phyloP scores from a whole-genome alignment of 1,140 invertebrate genomes.

The Orchesella cincta region DNA sequence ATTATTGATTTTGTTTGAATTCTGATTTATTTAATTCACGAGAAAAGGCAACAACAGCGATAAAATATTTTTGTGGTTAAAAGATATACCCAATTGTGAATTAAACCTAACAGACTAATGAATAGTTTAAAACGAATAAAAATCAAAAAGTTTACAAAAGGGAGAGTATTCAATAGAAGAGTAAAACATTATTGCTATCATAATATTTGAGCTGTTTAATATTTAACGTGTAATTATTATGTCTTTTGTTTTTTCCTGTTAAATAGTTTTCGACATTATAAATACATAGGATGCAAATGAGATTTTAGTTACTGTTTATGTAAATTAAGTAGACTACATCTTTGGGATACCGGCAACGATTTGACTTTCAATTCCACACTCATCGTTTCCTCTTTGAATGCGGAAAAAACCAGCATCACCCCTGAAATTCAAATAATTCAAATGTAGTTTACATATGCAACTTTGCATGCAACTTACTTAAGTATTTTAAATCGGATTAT shows the following conservation, averaged over 20 bases:
- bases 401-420: conserved; percentile 81
- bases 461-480: neutral
- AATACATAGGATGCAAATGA: no score
- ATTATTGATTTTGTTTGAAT: neutral
- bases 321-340: conserved; percentile 27
- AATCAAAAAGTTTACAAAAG: no score
- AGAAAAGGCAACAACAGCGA: neutral
- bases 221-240: no score
- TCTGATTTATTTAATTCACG: neutral
- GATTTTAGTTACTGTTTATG: neutral
- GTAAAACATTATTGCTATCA: no score
- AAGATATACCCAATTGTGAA: neutral
- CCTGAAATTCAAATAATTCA: conserved; percentile 27
- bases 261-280: no score
- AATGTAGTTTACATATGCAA: neutral
- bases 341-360: conserved; percentile 75
- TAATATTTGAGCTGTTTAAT: no score
- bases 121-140: no score
- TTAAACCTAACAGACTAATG: no score
- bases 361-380: conserved; percentile 82
- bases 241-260: no score
- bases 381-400: conserved; percentile 80
- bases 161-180: no score
- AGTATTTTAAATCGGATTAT: neutral
- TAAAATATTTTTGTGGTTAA: neutral